Percentiles rank a stretch among this genome's conserved stretches.
These are phyloP conservation scores for Cistogaster globosa DNA, from an alignment of 2,888 invertebrate species.

Conservation along the genomic window DNA sequence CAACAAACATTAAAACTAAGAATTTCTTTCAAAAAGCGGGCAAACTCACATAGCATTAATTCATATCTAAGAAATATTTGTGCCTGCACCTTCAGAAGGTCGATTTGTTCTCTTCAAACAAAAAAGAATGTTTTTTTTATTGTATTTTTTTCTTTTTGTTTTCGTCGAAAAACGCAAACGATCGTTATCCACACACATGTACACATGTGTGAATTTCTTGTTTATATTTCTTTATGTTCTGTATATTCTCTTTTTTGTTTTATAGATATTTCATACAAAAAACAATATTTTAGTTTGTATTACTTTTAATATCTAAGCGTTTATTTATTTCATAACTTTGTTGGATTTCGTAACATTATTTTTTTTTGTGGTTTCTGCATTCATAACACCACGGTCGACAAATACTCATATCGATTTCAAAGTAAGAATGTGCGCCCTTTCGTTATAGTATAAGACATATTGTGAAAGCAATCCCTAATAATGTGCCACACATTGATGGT, in stretches of 20 bases:
- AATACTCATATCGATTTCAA: slow-evolving; percentile 68
- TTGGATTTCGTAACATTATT: background rate
- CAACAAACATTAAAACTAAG: background rate
- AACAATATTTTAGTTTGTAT: slow-evolving; percentile 11
- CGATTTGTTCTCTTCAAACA: slow-evolving; percentile 4
- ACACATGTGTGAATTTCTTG: background rate
- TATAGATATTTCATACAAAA: slow-evolving; percentile 12
- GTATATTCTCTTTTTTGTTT: slow-evolving; percentile 21
- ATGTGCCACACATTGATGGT: slow-evolving; percentile 10
- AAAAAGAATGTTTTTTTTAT: no score
- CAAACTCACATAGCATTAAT: background rate
- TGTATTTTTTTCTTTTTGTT: no score
- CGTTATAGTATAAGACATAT: slow-evolving; percentile 14
- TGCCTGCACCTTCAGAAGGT: slow-evolving; percentile 50
- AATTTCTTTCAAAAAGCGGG: slow-evolving; percentile 24
- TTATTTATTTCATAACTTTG: slow-evolving; percentile 3
- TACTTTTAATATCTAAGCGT: background rate
- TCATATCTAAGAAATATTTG: background rate
- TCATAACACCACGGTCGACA: slow-evolving; percentile 60
- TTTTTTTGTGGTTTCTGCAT: slow-evolving; percentile 34
- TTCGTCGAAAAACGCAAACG: slow-evolving; percentile 44
- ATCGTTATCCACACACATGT: slow-evolving; percentile 35
- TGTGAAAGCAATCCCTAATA: slow-evolving; percentile 41
- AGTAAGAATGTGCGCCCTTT: slow-evolving; percentile 65
- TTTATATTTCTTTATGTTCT: background rate